Percentiles rank a stretch among this genome's conserved stretches.
phyloP scores from a whole-genome alignment of 2,888 invertebrate genomes.

The Drosophila subsilvestris region DNA sequence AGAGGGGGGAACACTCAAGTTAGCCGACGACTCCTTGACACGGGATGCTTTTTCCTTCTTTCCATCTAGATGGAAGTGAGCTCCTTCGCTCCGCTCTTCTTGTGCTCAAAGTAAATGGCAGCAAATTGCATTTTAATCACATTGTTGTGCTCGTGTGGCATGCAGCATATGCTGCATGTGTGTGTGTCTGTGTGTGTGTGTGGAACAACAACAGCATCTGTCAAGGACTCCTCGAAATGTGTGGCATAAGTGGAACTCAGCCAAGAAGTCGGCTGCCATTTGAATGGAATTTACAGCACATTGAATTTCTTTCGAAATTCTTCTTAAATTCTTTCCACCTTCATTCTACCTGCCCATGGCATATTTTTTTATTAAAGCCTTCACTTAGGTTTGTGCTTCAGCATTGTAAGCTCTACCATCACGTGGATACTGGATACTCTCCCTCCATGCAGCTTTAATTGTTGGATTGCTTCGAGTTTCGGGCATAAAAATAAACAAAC shows the following conservation, averaged over 20 bases:
- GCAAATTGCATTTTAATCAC: conserved; percentile 77
- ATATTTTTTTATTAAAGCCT: too few species aligned
- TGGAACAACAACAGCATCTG: conserved; percentile 10
- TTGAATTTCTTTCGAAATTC: neutral
- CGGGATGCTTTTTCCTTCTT: conserved; percentile 3
- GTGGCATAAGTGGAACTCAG: neutral
- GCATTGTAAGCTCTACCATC: too few species aligned
- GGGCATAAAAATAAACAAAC: too few species aligned
- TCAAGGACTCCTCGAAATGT: conserved; percentile 6
- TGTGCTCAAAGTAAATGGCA: conserved; percentile 61
- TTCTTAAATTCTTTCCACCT: neutral
- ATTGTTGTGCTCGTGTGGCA: conserved; percentile 61
- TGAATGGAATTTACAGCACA: neutral
- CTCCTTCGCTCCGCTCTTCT: conserved; percentile 38
- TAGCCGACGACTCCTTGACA: conserved; percentile 21
- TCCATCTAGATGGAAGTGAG: conserved; percentile 8
- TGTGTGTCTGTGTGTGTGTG: neutral
- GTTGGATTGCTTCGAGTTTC: too few species aligned
- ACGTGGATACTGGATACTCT: too few species aligned
- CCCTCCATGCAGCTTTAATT: too few species aligned
- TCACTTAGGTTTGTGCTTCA: too few species aligned
- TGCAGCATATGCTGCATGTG: conserved; percentile 32
- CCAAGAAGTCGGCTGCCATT: neutral
- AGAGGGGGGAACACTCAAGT: conserved; percentile 5
- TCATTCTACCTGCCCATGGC: too few species aligned